A percentile compares a stretch with the other conserved stretches of the same genome.
Conservation (phyloP, 2,888 invertebrate species). For the Pollenia labialis region DNA sequence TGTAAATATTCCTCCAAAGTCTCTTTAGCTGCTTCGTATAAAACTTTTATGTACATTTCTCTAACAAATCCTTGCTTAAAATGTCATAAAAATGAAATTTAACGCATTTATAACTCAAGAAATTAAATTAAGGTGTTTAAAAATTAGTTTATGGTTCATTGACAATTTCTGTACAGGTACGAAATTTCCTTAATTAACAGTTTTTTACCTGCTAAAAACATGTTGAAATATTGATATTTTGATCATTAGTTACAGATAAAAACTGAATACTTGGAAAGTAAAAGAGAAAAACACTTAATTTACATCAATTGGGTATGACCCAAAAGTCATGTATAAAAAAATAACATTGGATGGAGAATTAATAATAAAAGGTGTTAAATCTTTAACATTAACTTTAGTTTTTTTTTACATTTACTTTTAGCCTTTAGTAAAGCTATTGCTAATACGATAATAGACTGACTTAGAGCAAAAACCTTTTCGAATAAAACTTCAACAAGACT, state of each 20-base stretch:
- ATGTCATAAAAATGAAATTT: neutral
- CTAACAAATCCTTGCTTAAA: neutral
- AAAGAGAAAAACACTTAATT: neutral
- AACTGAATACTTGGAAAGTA: neutral
- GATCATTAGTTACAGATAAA: constrained; percentile 10
- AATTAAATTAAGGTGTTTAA: neutral
- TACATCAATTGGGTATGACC: constrained; percentile 18
- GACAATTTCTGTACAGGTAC: neutral
- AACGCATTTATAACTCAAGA: neutral
- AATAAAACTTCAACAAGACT: too few species aligned
- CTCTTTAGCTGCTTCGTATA: constrained; percentile 74
- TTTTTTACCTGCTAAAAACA: neutral
- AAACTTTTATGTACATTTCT: constrained; percentile 44
- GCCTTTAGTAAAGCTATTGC: too few species aligned
- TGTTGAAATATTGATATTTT: constrained; percentile 8
- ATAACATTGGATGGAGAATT: neutral
- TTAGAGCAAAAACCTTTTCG: too few species aligned
- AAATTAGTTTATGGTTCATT: neutral
- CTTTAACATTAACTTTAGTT: too few species aligned
- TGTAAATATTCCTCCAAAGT: constrained; percentile 80
- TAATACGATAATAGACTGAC: too few species aligned
- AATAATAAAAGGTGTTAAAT: neutral
- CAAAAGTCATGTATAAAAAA: neutral
- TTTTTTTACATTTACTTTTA: too few species aligned
- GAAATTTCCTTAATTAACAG: neutral